Evolutionary conservation across 1,140 invertebrate species (phyloP).

Genomic region (Orchestia grillus): DNA sequence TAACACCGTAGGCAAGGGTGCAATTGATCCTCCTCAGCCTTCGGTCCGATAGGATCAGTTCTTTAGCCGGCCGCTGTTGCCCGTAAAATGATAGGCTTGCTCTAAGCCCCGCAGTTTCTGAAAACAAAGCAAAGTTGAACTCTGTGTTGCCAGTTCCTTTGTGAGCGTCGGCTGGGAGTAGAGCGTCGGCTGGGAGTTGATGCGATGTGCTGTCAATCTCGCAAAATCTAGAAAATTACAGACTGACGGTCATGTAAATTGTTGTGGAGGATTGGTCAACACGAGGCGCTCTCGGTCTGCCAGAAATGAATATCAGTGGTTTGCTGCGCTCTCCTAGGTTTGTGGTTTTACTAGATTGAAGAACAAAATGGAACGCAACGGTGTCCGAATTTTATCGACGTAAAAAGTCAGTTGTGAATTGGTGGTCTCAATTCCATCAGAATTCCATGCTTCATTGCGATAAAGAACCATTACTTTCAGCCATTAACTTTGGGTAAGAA

Average conservation of each 20-base stretch:
- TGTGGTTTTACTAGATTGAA: not conserved
- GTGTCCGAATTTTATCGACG: not conserved
- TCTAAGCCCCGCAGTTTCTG: not conserved
- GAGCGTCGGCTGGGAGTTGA: not conserved
- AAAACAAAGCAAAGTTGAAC: not conserved
- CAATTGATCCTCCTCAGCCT: not conserved
- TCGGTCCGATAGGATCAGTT: not conserved
- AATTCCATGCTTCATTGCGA: not conserved
- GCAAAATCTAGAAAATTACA: constrained; percentile 25
- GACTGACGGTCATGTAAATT: not conserved
- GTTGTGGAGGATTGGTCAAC: not conserved
- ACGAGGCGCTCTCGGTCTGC: not conserved
- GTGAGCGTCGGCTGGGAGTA: not conserved
- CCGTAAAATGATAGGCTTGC: not conserved
- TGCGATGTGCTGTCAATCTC: constrained; percentile 37
- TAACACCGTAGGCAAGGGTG: not conserved
- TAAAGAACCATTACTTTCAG: not conserved
- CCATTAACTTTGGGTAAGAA: not conserved
- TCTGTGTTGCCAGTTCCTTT: not conserved
- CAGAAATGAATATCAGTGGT: not conserved
- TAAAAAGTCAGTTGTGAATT: not conserved
- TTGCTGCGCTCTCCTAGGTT: not conserved
- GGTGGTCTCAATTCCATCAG: not conserved
- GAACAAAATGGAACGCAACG: not conserved
- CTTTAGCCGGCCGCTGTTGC: not conserved